A percentile compares a stretch with the other conserved stretches of the same genome.
Conservation (phyloP, 2,113 vertebrate species). For the Tamias sibiricus region DNA sequence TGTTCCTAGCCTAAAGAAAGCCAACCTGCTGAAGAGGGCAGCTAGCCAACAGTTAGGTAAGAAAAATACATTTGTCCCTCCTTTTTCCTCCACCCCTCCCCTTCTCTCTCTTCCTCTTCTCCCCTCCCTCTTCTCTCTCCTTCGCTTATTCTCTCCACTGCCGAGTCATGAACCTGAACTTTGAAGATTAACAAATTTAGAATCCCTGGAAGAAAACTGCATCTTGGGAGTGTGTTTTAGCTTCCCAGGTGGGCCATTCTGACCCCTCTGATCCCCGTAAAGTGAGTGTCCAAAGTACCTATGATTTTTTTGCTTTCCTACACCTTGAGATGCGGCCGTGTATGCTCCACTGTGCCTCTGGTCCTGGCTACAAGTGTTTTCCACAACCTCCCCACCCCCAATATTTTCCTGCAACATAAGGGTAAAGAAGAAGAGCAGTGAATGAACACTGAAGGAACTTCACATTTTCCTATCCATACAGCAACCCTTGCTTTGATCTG, state of each 20-base stretch:
- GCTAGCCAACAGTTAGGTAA: neutral
- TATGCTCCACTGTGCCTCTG: neutral
- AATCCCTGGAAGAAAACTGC: neutral
- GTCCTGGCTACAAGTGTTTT: neutral
- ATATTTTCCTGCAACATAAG: neutral
- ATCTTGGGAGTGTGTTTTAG: neutral
- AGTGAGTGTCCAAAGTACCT: neutral
- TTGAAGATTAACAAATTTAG: neutral
- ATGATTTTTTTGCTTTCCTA: neutral
- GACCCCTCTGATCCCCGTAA: neutral
- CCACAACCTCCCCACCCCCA: neutral
- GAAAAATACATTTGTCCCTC: neutral
- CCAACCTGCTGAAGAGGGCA: neutral
- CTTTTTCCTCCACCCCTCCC: too few species aligned
- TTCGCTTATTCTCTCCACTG: neutral
- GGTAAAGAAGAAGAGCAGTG: neutral
- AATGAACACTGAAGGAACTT: neutral
- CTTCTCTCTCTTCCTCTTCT: fast-evolving
- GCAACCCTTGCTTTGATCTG: neutral
- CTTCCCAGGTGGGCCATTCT: neutral
- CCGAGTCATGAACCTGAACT: fast-evolving
- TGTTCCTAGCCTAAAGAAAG: neutral
- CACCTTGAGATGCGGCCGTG: neutral
- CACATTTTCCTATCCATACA: neutral
- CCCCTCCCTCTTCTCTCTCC: too few species aligned